phyloP scores from a whole-genome alignment of 2,797 vertebrate species.

The Catamblyrhynchus diadema region DNA sequence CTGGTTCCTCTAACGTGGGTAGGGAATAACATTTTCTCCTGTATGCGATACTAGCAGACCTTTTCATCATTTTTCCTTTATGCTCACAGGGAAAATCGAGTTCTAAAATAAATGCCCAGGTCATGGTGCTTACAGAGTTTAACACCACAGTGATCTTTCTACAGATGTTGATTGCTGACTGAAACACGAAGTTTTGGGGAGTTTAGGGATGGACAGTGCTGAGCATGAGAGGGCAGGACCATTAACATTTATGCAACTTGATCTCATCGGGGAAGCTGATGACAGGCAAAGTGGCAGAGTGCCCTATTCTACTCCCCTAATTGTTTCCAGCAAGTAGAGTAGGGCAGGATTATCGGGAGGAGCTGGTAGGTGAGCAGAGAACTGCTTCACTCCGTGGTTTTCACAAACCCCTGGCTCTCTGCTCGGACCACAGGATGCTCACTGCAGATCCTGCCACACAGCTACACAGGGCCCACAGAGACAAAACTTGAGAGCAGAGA shows the following conservation, averaged over 20 bases:
- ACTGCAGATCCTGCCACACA: not conserved
- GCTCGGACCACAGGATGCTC: fast-evolving
- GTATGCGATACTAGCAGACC: not conserved
- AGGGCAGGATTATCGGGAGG: not conserved
- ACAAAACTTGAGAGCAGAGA: not conserved
- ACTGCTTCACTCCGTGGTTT: not conserved
- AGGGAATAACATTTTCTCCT: not conserved
- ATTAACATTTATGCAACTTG: slow-evolving; percentile 13
- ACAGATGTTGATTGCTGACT: fast-evolving
- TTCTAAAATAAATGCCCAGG: not conserved
- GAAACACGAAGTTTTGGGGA: not conserved
- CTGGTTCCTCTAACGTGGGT: not conserved
- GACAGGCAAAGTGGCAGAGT: not conserved
- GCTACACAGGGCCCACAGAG: not conserved
- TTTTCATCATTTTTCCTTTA: not conserved
- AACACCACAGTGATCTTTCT: not conserved
- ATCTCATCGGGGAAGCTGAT: not conserved
- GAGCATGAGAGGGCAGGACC: not conserved
- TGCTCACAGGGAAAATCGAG: fast-evolving
- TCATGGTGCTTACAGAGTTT: not conserved
- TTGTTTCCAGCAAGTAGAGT: not conserved
- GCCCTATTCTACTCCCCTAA: not conserved
- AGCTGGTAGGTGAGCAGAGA: not conserved
- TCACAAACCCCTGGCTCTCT: not conserved
- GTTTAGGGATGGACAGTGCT: not conserved